Conservation (phyloP, 2,113 vertebrate species). For the Chinchilla lanigera region DNA sequence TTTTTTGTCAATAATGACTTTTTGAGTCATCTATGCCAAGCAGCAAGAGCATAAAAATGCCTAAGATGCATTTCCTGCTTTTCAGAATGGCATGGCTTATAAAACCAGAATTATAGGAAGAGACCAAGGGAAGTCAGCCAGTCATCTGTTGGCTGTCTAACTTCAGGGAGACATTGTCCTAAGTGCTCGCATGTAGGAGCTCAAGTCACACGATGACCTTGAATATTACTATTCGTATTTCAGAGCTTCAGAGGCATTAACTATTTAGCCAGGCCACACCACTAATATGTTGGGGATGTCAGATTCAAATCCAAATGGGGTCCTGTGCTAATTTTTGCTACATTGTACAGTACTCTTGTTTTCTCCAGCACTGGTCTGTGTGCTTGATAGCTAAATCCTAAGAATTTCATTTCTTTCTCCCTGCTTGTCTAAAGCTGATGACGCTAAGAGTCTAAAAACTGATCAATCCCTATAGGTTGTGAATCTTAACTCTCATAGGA, state of each 20-base stretch:
- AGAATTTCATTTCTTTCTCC: conserved; percentile 41
- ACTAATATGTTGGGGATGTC: neutral
- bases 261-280: neutral
- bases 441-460: conserved; percentile 6
- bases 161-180: neutral
- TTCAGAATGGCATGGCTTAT: neutral
- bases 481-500: conserved; percentile 62
- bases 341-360: neutral
- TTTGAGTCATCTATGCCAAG: neutral
- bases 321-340: neutral
- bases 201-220: neutral
- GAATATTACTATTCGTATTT: neutral
- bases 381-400: neutral
- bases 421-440: neutral
- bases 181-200: neutral
- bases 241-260: neutral
- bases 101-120: neutral
- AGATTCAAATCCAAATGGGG: neutral
- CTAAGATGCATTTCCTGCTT: neutral
- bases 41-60: neutral
- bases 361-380: neutral
- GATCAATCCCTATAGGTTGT: neutral
- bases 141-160: neutral
- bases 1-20: conserved; percentile 1
- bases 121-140: neutral